A percentile compares a stretch with the other conserved stretches of the same genome.
phyloP scores from a whole-genome alignment of 2,888 invertebrate species.

The Torymus tubicola region DNA sequence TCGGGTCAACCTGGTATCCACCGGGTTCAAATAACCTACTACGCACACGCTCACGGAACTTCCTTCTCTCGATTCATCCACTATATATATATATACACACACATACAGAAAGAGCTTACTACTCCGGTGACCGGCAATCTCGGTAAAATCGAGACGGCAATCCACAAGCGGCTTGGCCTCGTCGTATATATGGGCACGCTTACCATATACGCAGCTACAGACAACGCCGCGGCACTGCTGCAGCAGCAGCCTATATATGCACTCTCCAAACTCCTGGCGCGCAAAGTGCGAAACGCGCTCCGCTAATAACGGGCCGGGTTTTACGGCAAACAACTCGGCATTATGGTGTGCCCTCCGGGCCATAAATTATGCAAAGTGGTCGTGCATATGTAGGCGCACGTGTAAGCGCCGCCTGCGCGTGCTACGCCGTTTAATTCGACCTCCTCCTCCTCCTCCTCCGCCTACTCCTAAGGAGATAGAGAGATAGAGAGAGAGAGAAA shows the following conservation, averaged over 20 bases:
- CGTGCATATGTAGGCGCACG: conserved; percentile 37
- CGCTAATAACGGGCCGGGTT: conserved; percentile 15
- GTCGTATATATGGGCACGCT: too few species aligned
- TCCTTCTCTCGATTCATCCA: not conserved
- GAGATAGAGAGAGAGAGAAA: too few species aligned
- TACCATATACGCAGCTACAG: too few species aligned
- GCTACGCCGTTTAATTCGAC: conserved; percentile 62
- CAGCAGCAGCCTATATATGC: too few species aligned
- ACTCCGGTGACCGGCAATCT: not conserved
- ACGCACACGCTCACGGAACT: too few species aligned
- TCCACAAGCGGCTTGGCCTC: not conserved
- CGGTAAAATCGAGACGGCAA: conserved; percentile 15
- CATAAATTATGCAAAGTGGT: conserved; percentile 61
- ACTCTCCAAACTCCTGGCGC: too few species aligned
- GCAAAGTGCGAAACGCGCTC: conserved; percentile 28
- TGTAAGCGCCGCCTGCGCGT: conserved; percentile 4
- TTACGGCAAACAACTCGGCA: conserved; percentile 34
- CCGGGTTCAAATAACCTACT: too few species aligned
- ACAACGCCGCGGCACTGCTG: too few species aligned
- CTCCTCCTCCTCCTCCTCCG: conserved; percentile 19
- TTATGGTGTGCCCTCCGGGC: conserved; percentile 17
- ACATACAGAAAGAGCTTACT: too few species aligned
- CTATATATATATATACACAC: too few species aligned
- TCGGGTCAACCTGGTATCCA: too few species aligned
- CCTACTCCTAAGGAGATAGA: not conserved